Conservation (phyloP, 2,888 invertebrate genomes). For the Yponomeuta sedellus region DNA sequence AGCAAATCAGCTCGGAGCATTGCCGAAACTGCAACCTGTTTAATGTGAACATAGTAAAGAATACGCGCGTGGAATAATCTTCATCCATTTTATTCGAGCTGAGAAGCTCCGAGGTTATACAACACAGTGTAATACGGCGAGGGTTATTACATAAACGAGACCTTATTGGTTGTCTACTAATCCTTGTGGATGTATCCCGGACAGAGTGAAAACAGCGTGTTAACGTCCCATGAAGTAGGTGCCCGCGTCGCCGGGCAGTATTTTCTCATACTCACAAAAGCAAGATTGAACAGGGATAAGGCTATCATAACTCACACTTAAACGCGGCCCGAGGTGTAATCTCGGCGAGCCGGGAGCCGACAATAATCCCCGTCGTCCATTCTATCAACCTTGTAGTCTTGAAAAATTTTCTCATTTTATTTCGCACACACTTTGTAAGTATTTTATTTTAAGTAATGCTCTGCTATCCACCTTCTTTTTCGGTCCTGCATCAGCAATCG, state of each 20-base stretch:
- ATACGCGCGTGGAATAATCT: constrained; percentile 6
- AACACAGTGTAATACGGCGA: background rate
- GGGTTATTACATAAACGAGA: constrained; percentile 9
- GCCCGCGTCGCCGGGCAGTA: constrained; percentile 38
- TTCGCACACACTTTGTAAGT: background rate
- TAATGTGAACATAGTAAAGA: background rate
- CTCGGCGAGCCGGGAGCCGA: constrained; percentile 49
- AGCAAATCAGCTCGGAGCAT: too few species aligned
- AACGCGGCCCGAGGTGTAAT: constrained; percentile 61
- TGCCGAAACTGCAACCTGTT: background rate
- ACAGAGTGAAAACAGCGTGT: constrained; percentile 4
- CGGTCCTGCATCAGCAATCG: background rate
- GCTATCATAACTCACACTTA: constrained; percentile 71
- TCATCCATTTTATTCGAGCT: background rate
- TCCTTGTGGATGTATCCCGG: constrained; percentile 2
- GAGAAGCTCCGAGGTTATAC: constrained; percentile 6
- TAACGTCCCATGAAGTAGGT: constrained; percentile 9
- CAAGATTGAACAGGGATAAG: constrained; percentile 66
- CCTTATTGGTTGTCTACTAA: constrained; percentile 8
- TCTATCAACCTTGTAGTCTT: constrained; percentile 45
- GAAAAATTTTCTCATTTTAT: constrained; percentile 7
- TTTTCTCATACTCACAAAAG: constrained; percentile 65
- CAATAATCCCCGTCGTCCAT: constrained; percentile 61
- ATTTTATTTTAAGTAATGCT: background rate
- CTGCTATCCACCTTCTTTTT: background rate